These are phyloP conservation scores for Beaufortia kweichowensis DNA, from an alignment of 2,113 vertebrate species.

Conservation along the genomic window DNA sequence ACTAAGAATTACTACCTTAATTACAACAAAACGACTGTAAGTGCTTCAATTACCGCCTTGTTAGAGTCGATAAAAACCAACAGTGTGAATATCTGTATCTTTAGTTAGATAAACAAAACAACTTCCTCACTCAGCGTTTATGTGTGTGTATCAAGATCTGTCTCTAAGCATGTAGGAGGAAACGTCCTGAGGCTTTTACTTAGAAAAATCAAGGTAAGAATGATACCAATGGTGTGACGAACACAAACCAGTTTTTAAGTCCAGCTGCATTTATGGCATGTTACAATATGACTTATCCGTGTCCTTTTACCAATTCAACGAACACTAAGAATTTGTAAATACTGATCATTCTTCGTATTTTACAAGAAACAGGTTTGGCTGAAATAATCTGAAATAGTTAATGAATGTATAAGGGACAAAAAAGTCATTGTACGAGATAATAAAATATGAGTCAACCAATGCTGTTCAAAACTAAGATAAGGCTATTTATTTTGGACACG, in stretches of 20 bases:
- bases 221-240: neutral
- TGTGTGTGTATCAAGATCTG: neutral
- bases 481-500: too few relatives aligned
- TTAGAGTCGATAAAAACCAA: conserved; percentile 11
- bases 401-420: too few relatives aligned
- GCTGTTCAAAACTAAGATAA: too few relatives aligned
- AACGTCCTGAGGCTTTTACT: too few relatives aligned
- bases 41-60: neutral
- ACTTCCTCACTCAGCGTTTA: neutral
- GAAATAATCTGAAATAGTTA: too few relatives aligned
- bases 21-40: neutral
- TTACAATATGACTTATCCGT: neutral
- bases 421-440: too few relatives aligned
- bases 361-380: neutral
- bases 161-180: neutral
- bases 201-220: neutral
- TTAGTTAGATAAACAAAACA: conserved; percentile 20
- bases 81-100: neutral
- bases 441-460: too few relatives aligned
- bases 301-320: neutral
- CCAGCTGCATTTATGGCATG: too few relatives aligned
- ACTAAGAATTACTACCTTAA: conserved; percentile 1
- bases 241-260: neutral
- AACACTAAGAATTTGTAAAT: neutral
- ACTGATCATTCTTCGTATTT: neutral